phyloP scores from a whole-genome alignment of 2,113 vertebrate species.

The Petromus typicus region DNA sequence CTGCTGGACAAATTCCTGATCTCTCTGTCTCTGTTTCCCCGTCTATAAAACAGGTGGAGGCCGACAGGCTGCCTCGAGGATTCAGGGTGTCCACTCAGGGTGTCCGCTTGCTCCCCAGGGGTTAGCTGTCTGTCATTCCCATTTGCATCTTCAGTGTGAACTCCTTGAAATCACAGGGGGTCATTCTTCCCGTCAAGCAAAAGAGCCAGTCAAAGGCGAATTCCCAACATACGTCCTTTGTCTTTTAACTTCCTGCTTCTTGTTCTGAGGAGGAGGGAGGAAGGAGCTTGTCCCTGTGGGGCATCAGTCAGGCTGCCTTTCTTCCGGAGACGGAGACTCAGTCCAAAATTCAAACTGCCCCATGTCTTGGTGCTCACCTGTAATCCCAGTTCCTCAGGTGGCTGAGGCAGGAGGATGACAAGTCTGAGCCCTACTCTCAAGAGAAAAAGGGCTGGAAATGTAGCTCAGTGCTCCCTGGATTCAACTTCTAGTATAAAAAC shows the following conservation, averaged over 20 bases:
- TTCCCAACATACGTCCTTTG: background rate
- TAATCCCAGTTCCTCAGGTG: background rate
- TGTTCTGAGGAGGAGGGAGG: background rate
- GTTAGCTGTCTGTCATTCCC: background rate
- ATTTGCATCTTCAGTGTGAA: background rate
- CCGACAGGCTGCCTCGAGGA: background rate
- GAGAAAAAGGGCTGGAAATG: background rate
- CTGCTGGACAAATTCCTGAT: background rate
- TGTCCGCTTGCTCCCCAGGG: too few relatives aligned
- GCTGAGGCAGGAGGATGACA: background rate
- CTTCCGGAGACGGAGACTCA: background rate
- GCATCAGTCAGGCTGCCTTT: background rate
- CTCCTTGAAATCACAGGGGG: background rate
- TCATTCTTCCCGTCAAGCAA: background rate
- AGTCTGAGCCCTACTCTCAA: background rate
- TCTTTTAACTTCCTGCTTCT: background rate
- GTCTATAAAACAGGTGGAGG: background rate
- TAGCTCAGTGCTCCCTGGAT: background rate
- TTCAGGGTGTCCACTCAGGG: background rate
- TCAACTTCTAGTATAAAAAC: background rate
- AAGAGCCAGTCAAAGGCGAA: background rate
- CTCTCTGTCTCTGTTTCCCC: background rate
- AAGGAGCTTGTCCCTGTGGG: background rate
- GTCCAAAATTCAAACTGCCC: background rate
- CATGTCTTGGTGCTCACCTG: background rate